Percentiles rank a stretch among this genome's conserved stretches.
Evolutionary conservation across 2,113 vertebrate genomes (phyloP).

Genomic region (Argyrosomus japonicus): DNA sequence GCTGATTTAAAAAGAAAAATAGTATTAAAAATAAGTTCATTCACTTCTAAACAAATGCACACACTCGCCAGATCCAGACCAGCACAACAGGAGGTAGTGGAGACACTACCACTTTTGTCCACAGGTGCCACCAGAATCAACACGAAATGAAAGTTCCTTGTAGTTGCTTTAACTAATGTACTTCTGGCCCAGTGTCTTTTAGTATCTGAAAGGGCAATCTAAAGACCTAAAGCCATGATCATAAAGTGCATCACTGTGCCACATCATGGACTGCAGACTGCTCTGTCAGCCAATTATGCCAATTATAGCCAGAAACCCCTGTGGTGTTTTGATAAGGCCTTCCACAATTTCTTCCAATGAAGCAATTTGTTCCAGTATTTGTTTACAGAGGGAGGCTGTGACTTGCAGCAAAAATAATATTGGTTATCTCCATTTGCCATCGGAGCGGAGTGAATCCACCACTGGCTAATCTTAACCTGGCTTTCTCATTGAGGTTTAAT

Average conservation of each 20-base stretch:
- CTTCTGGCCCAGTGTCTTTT: conserved; percentile 35
- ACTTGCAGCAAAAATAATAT: conserved; percentile 80
- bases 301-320: conserved; percentile 80
- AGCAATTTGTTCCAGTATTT: conserved; percentile 82
- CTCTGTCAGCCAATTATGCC: conserved; percentile 77
- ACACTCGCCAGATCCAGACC: no score
- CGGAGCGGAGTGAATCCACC: conserved; percentile 75
- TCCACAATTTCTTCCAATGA: conserved; percentile 81
- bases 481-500: conserved; percentile 81
- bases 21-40: no score
- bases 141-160: no score
- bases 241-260: conserved; percentile 70
- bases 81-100: no score
- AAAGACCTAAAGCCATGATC: conserved; percentile 62
- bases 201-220: conserved; percentile 59
- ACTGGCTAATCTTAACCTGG: conserved; percentile 80
- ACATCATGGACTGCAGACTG: conserved; percentile 70
- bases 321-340: conserved; percentile 82
- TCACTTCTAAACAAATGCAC: no score
- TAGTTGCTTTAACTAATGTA: conserved; percentile 28
- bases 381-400: conserved; percentile 78
- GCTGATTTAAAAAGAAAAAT: no score
- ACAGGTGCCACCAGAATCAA: no score
- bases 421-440: conserved; percentile 78
- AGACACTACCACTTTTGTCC: no score